phyloP scores from a whole-genome alignment of 2,888 invertebrate species.

The Limnephilus rhombicus region DNA sequence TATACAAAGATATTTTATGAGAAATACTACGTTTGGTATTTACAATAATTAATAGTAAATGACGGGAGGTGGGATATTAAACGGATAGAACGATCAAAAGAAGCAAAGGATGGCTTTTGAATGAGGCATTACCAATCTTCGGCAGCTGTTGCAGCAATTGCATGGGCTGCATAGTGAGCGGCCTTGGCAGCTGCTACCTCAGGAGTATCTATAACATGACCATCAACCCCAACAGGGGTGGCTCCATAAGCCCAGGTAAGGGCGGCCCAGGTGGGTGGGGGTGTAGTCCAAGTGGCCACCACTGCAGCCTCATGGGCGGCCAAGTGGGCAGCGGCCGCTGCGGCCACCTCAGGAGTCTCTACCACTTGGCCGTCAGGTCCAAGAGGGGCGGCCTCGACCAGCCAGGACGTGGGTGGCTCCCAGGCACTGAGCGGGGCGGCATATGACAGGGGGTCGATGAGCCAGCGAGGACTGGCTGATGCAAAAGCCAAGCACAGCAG shows the following conservation, averaged over 20 bases:
- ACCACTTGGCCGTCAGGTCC: slow-evolving; percentile 78
- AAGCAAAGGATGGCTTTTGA: not conserved
- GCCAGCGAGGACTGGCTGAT: not conserved
- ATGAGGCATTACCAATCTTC: not conserved
- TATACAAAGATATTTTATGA: no score
- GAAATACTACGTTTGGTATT: not conserved
- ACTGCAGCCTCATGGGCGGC: slow-evolving; percentile 31
- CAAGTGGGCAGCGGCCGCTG: slow-evolving; percentile 57
- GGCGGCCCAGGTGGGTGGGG: not conserved
- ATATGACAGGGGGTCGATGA: not conserved
- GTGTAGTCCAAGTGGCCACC: slow-evolving; percentile 4
- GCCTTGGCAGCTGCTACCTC: slow-evolving; percentile 81
- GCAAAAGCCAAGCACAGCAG: not conserved
- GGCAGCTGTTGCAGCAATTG: slow-evolving; percentile 74
- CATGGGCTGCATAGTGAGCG: slow-evolving; percentile 70
- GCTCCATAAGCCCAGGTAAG: slow-evolving; percentile 4
- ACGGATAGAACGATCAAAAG: not conserved
- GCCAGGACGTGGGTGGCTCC: not conserved
- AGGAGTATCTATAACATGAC: slow-evolving; percentile 78
- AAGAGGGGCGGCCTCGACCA: slow-evolving; percentile 51
- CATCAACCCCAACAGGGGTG: slow-evolving; percentile 49
- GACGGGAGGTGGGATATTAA: not conserved
- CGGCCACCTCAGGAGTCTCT: slow-evolving; percentile 80
- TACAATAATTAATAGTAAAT: not conserved
- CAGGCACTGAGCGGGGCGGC: not conserved